Base-by-base conservation (phyloP, 2,797 vertebrate genomes). In the Streptopelia turtur region DNA sequence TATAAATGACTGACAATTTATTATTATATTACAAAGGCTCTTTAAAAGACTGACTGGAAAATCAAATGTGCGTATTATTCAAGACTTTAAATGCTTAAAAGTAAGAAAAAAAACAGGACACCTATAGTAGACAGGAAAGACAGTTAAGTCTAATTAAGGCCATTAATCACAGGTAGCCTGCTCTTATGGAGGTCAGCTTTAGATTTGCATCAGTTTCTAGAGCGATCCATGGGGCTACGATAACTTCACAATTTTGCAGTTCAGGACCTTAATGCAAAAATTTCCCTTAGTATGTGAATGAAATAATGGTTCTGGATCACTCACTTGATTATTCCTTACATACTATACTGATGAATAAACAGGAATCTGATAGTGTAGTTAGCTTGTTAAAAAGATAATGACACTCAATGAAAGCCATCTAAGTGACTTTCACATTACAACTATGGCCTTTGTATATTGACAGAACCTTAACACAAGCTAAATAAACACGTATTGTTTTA, bases 151-250 rank as follows among this genome's bases (percentile, higher is more conserved):
- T 50, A 33, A 75, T 61, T 20, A 53, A 65, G 56, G 4, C 43
- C 30, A 60, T 39, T 35, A 68, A 53, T 49, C 31, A 74, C 64
- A 77, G 57, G 9, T 22, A 37, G 39, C 24, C 28, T 52, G 21
- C 15, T 78, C 30, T 49, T 17, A 1, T 1, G n/a, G 70, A 52
- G 18, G 57, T 43, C 50, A 61, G 0, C 3, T 12, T 6, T 18
- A 30, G 81, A 18, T 71, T 59, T 90, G 31, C 3, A 10, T 23
- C 33, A n/a, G 13, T 50, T 83, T 33, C 89, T 66, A 10, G 3
- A 66, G 35, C 39, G 84, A 31, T n/a, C 24, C 16, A 21, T 30
- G 14, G 39, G 30, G 59, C 11, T 3, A 16, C 7, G 50, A 7
- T 61, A 61, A 13, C 9, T 45, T 53, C 17, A 55, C 8, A 37